These are phyloP conservation scores for Agrochola circellaris DNA, from an alignment of 2,888 invertebrate species.

Conservation along the genomic window DNA sequence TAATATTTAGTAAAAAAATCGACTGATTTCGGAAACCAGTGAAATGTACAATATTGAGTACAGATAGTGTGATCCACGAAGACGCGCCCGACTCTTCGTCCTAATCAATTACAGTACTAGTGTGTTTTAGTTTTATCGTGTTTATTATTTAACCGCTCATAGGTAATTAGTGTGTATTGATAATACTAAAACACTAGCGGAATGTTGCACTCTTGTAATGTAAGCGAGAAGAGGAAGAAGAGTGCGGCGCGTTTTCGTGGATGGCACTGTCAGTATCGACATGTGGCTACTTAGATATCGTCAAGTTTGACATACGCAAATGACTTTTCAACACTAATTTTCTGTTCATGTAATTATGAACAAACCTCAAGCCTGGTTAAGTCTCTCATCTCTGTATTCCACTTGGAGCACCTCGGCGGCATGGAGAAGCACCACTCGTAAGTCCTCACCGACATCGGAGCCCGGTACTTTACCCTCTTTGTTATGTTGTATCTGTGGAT, in stretches of 20 bases:
- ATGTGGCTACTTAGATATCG: not conserved
- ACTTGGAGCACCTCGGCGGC: constrained; percentile 95
- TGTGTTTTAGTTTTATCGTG: no score
- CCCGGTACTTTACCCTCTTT: constrained; percentile 91
- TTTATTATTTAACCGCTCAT: no score
- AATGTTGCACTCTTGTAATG: no score
- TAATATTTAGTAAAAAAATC: not conserved
- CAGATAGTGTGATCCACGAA: no score
- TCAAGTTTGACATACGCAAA: not conserved
- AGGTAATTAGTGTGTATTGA: no score
- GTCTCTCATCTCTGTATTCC: constrained; percentile 93
- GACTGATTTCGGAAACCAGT: no score
- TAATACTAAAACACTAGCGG: no score
- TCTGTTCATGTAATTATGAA: not conserved
- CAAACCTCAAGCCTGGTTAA: constrained; percentile 93
- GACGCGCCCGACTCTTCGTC: no score
- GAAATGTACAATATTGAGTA: not conserved
- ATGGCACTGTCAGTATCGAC: no score
- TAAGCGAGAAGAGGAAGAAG: no score
- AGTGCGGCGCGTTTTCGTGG: no score
- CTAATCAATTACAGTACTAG: no score
- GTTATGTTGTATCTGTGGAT: constrained; percentile 92
- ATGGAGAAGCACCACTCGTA: constrained; percentile 95
- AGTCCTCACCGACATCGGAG: constrained; percentile 93
- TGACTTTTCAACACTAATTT: not conserved